Evolutionary conservation across 1,140 invertebrate genomes (phyloP).

Genomic region (Sesamia nonagrioides): DNA sequence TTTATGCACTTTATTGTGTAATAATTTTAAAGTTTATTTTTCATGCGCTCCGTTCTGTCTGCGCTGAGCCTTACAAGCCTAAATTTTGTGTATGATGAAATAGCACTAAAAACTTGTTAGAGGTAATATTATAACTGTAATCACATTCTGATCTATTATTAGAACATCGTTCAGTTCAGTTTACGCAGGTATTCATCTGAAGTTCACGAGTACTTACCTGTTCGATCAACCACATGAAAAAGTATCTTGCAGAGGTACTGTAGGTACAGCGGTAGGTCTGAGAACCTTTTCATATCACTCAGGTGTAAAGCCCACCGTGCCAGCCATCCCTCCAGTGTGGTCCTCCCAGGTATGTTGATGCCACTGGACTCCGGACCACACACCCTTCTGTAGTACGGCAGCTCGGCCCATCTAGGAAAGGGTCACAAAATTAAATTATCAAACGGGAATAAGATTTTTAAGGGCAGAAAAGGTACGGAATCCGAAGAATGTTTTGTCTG

Average conservation of each 20-base stretch:
- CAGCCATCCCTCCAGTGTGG: slow-evolving; percentile 89
- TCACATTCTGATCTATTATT: no score
- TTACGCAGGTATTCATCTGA: no score
- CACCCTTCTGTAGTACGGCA: slow-evolving; percentile 81
- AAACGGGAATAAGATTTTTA: background rate
- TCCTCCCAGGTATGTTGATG: slow-evolving; percentile 72
- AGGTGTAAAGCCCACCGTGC: slow-evolving; percentile 89
- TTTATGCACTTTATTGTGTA: no score
- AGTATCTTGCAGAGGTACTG: slow-evolving; percentile 92
- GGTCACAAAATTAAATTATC: background rate
- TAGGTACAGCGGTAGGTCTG: slow-evolving; percentile 90
- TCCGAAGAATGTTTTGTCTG: background rate
- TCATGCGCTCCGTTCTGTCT: no score
- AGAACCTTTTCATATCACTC: slow-evolving; percentile 86
- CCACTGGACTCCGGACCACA: slow-evolving; percentile 81
- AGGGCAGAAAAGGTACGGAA: background rate
- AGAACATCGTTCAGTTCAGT: background rate
- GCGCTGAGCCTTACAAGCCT: no score
- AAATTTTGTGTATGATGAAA: no score
- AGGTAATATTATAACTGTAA: no score
- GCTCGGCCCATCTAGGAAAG: slow-evolving; percentile 75
- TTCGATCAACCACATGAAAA: slow-evolving; percentile 91
- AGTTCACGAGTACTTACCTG: slow-evolving; percentile 80
- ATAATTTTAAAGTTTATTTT: no score
- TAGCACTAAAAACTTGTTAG: no score